phyloP scores from a whole-genome alignment of 2,113 vertebrate species.

The Sminthopsis crassicaudata region DNA sequence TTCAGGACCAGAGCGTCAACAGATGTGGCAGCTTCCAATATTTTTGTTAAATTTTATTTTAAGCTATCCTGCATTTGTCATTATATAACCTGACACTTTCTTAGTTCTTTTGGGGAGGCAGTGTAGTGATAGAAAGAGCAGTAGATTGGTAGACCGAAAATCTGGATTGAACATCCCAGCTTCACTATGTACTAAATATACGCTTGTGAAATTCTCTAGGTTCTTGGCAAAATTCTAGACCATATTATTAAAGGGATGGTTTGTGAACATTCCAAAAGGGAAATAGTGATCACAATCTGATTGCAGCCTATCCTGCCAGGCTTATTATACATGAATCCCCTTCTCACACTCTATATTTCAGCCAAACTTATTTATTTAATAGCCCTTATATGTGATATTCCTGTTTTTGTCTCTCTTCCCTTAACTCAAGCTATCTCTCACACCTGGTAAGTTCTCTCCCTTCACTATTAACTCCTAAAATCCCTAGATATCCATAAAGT shows the following conservation, averaged over 20 bases:
- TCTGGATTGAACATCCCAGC: neutral
- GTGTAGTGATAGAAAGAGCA: neutral
- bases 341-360: neutral
- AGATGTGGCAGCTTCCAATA: neutral
- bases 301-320: neutral
- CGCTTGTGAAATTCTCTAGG: neutral
- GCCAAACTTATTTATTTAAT: neutral
- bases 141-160: neutral
- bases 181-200: neutral
- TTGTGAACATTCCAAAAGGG: neutral
- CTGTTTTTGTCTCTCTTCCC: neutral
- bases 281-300: neutral
- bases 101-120: neutral
- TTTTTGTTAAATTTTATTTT: conserved; percentile 44
- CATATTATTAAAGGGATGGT: neutral
- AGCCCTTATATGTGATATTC: neutral
- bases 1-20: conserved; percentile 26
- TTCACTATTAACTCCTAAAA: neutral
- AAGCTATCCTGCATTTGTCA: conserved; percentile 28
- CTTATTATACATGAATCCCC: neutral
- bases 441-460: too few species aligned
- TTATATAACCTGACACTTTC: neutral
- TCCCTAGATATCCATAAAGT: neutral
- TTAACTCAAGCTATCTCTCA: neutral
- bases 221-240: neutral